Conservation (phyloP, 2,888 invertebrate species). For the Cacoxenus indagator region DNA sequence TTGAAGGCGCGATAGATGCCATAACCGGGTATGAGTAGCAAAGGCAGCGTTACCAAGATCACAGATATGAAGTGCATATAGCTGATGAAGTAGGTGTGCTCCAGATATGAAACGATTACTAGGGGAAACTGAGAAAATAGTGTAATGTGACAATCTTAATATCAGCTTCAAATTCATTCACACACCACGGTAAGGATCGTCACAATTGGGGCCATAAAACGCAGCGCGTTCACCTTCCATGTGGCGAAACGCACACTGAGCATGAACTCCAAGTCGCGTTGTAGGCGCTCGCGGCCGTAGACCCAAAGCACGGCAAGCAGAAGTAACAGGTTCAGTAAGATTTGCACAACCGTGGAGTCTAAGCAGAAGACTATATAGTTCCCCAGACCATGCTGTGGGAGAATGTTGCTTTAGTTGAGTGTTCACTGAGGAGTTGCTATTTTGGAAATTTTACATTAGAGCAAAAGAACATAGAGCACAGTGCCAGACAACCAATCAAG, state of each 20-base stretch:
- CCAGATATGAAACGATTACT: conserved; percentile 38
- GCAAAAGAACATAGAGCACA: conserved; percentile 54
- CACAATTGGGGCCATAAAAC: conserved; percentile 61
- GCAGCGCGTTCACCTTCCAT: conserved; percentile 66
- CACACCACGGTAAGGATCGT: background rate
- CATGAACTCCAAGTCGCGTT: conserved; percentile 81
- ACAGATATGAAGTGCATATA: conserved; percentile 32
- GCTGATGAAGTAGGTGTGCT: conserved; percentile 30
- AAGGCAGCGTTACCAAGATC: conserved; percentile 48
- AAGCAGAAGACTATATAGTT: conserved; percentile 43
- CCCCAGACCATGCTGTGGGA: conserved; percentile 51
- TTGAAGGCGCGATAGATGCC: conserved; percentile 52
- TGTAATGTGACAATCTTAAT: background rate
- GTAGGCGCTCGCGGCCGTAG: conserved; percentile 79
- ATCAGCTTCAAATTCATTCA: background rate
- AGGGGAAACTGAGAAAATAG: background rate
- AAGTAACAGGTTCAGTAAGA: conserved; percentile 74
- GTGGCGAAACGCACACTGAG: conserved; percentile 76
- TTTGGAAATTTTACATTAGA: conserved; percentile 54
- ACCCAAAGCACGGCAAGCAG: conserved; percentile 85
- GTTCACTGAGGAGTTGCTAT: background rate
- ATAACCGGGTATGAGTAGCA: conserved; percentile 61
- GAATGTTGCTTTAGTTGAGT: background rate
- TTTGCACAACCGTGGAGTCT: conserved; percentile 49
- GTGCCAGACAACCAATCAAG: conserved; percentile 39